Conservation (phyloP, 53 echinoderm and acorn worm genomes). For the Crossaster papposus region DNA sequence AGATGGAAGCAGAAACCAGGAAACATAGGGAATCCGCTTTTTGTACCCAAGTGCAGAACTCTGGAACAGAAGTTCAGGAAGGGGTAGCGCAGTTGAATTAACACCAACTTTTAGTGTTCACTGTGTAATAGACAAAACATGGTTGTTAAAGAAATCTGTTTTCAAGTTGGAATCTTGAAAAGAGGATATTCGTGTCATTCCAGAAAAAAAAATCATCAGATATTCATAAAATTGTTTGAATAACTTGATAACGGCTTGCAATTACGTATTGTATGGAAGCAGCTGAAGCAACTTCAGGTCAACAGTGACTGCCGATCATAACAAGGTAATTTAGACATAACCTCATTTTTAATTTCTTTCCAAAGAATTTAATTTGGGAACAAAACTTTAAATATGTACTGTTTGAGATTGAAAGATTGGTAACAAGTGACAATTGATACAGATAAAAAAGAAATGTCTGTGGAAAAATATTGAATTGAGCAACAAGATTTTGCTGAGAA, state of each 20-base stretch:
- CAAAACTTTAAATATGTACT: not conserved
- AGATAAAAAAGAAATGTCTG: not conserved
- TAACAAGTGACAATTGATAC: not conserved
- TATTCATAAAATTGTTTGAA: no score
- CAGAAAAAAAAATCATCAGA: no score
- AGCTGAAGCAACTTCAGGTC: no score
- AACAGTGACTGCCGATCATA: no score
- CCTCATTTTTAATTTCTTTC: no score
- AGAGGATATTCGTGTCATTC: not conserved
- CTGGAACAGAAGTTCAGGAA: slow-evolving; percentile 11
- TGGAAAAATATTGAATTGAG: no score
- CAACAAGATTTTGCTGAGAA: not conserved
- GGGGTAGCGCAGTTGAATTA: slow-evolving; percentile 11
- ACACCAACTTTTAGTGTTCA: slow-evolving; percentile 11
- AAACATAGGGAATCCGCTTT: not conserved
- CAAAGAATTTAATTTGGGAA: no score
- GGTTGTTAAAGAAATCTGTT: not conserved
- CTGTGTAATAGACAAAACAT: not conserved
- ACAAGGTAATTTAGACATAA: no score
- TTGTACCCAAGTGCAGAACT: not conserved
- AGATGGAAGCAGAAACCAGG: slow-evolving; percentile 34
- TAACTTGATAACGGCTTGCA: no score
- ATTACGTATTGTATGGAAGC: no score
- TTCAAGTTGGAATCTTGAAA: not conserved
- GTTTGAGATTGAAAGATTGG: not conserved